Evolutionary conservation across 92 coral and sea anemone species (phyloP).

Genomic region (Desmophyllum pertusum): DNA sequence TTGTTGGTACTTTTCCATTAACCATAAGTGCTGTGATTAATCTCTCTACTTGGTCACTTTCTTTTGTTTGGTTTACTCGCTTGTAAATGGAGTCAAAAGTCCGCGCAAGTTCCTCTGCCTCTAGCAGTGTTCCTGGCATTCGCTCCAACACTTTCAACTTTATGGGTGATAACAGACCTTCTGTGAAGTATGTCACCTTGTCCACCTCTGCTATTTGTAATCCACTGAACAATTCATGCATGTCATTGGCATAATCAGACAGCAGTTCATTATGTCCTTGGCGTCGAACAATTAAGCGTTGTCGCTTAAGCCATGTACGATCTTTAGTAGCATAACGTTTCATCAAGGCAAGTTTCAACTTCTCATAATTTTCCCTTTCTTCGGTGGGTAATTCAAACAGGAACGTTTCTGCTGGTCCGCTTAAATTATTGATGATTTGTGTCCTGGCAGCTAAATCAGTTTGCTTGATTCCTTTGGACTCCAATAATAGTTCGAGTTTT

Average conservation of each 20-base stretch:
- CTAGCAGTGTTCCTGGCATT: conserved; percentile 10
- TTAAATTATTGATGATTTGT: neutral
- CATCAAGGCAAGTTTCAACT: neutral
- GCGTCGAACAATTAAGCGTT: neutral
- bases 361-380: neutral
- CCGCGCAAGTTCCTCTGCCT: conserved; percentile 7
- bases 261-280: neutral
- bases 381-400: neutral
- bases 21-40: neutral
- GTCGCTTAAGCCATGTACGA: neutral
- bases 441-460: neutral
- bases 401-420: neutral
- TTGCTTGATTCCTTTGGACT: neutral
- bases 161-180: neutral
- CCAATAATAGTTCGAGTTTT: neutral
- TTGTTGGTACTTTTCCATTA: neutral
- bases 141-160: neutral
- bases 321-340: neutral
- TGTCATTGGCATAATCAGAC: conserved; percentile 3
- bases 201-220: conserved; percentile 4
- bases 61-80: neutral
- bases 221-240: conserved; percentile 15
- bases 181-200: neutral
- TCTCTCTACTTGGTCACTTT: neutral
- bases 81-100: neutral